Percentiles rank a stretch among this genome's conserved stretches.
phyloP scores from a whole-genome alignment of 2,888 invertebrate genomes.

The Melanchra persicariae region DNA sequence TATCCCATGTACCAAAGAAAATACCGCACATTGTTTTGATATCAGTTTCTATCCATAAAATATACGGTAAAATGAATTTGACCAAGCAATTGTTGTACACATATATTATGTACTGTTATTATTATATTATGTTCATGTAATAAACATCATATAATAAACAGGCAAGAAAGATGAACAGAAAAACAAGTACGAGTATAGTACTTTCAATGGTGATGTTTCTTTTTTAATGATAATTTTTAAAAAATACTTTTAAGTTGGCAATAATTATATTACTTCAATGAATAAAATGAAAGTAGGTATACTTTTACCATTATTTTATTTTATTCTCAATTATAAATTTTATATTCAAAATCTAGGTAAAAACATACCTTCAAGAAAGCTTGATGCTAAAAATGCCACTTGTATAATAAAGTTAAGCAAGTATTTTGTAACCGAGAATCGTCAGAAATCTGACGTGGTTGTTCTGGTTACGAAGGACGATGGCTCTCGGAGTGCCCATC shows the following conservation, averaged over 20 bases:
- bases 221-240: too few relatives aligned
- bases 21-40: not conserved
- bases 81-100: too few relatives aligned
- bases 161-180: too few relatives aligned
- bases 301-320: too few relatives aligned
- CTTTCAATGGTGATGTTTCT: too few relatives aligned
- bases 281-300: too few relatives aligned
- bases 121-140: too few relatives aligned
- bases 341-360: not conserved
- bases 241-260: not conserved
- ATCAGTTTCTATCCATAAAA: not conserved
- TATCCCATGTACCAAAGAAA: not conserved
- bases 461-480: slow-evolving; percentile 2
- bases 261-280: too few relatives aligned
- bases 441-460: slow-evolving; percentile 18
- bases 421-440: not conserved
- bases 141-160: too few relatives aligned
- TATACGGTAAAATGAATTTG: too few relatives aligned
- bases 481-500: slow-evolving; percentile 43
- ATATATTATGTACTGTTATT: too few relatives aligned
- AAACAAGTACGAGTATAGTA: too few relatives aligned
- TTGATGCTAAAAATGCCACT: not conserved
- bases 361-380: not conserved
- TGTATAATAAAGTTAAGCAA: not conserved
- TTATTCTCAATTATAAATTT: not conserved